Evolutionary conservation across 2,113 vertebrate genomes (phyloP).

Genomic region (Anguilla japonica): DNA sequence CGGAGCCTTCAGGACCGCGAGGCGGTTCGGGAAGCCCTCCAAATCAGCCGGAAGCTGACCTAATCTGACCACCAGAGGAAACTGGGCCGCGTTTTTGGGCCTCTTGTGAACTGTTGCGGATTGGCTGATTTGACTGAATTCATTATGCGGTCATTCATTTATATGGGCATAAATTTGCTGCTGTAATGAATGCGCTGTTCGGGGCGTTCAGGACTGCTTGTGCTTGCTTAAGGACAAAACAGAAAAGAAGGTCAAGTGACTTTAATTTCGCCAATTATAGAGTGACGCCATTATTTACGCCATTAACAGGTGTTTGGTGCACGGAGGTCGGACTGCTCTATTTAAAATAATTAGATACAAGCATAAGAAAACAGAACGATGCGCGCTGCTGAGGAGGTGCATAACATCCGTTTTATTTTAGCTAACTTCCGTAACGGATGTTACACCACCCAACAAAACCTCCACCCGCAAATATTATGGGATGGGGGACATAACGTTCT

Average conservation of each 20-base stretch:
- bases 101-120: background rate
- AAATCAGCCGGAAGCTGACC: background rate
- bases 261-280: background rate
- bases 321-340: background rate
- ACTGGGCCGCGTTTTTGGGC: background rate
- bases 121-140: background rate
- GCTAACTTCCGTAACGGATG: background rate
- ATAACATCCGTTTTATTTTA: background rate
- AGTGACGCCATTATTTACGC: background rate
- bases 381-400: background rate
- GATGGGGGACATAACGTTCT: no score
- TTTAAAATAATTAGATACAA: background rate
- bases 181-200: background rate
- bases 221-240: background rate
- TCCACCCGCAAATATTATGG: background rate
- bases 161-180: background rate
- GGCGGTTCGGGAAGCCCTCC: background rate
- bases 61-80: background rate
- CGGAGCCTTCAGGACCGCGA: background rate
- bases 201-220: background rate
- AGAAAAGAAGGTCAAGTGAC: background rate
- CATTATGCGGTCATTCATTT: background rate
- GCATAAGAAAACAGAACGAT: background rate
- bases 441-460: background rate
- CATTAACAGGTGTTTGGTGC: background rate